Percentiles rank a stretch among this genome's conserved stretches.
Conservation (phyloP, 2,113 vertebrate species). For the Hemibagrus wyckioides region DNA sequence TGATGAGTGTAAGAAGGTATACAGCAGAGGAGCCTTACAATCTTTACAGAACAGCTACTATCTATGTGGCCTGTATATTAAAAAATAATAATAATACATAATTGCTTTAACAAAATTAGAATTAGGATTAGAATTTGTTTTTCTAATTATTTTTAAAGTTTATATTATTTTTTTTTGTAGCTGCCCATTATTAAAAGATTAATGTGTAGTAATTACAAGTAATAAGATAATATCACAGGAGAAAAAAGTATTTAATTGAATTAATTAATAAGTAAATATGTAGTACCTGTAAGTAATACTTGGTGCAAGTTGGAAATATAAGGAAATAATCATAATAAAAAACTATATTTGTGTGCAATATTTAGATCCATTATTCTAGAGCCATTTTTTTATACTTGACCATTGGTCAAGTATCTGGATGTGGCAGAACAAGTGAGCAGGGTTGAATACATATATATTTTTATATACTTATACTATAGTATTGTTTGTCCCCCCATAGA, state of each 20-base stretch:
- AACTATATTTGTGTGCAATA: neutral
- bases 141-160: neutral
- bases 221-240: neutral
- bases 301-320: neutral
- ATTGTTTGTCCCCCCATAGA: neutral
- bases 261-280: neutral
- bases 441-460: neutral
- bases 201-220: neutral
- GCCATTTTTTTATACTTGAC: neutral
- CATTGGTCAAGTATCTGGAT: neutral
- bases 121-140: too few relatives aligned
- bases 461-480: neutral
- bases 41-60: neutral
- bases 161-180: too few relatives aligned
- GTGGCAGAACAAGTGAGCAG: neutral
- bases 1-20: conserved; percentile 92
- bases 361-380: too few relatives aligned
- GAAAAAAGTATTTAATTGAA: neutral
- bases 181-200: neutral
- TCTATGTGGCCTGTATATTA: neutral
- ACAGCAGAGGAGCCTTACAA: neutral
- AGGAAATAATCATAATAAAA: neutral
- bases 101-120: neutral
- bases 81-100: neutral
- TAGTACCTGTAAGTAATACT: neutral